Percentiles rank a stretch among this genome's conserved stretches.
Conservation (phyloP, 1,140 invertebrate species). For the Diorhabda carinulata region DNA sequence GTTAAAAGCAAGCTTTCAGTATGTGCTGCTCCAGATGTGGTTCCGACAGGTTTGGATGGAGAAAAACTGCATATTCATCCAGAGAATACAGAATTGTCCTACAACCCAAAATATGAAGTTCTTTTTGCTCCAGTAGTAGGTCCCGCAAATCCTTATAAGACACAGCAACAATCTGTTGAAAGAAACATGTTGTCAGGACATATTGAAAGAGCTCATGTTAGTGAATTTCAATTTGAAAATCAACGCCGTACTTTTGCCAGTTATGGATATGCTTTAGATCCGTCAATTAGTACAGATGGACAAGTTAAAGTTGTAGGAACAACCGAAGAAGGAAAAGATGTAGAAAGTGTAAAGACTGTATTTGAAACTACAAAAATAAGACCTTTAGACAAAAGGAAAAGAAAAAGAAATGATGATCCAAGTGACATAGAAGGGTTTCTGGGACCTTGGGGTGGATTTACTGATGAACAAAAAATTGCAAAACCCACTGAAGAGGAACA, state of each 20-base stretch:
- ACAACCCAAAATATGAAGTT: constrained; percentile 95
- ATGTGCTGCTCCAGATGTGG: constrained; percentile 74
- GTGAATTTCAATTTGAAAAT: constrained; percentile 97
- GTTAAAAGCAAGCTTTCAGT: constrained; percentile 58
- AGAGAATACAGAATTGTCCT: constrained; percentile 72
- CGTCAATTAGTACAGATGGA: constrained; percentile 72
- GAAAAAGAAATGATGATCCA: constrained; percentile 86
- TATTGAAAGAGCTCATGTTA: constrained; percentile 93
- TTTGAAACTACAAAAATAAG: constrained; percentile 77
- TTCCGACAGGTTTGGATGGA: constrained; percentile 62
- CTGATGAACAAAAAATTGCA: constrained; percentile 82
- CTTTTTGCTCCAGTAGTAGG: constrained; percentile 89
- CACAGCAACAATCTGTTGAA: constrained; percentile 77
- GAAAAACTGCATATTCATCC: constrained; percentile 65
- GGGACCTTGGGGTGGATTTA: constrained; percentile 95
- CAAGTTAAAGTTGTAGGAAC: constrained; percentile 62
- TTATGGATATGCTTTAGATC: constrained; percentile 95
- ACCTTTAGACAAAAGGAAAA: constrained; percentile 68
- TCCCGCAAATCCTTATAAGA: constrained; percentile 87
- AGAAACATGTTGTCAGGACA: constrained; percentile 94
- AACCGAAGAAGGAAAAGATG: constrained; percentile 30
- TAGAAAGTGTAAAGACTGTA: constrained; percentile 65
- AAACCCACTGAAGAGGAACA: constrained; percentile 90
- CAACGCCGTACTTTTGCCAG: constrained; percentile 92
- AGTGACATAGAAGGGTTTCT: constrained; percentile 91